phyloP scores from a whole-genome alignment of 2,888 invertebrate genomes.

The Amiota communis region DNA sequence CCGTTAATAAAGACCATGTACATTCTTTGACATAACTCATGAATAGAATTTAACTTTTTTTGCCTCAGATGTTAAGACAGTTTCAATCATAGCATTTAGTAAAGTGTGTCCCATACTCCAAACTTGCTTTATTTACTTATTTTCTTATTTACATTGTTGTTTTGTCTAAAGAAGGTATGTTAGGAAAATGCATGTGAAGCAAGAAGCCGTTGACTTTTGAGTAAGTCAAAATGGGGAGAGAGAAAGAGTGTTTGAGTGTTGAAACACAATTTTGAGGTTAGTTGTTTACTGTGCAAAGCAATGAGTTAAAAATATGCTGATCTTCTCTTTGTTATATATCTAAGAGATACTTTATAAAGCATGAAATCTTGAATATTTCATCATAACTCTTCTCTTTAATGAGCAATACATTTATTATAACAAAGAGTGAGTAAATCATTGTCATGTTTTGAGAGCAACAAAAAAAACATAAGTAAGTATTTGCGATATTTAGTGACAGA shows the following conservation, averaged over 20 bases:
- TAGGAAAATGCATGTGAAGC: neutral
- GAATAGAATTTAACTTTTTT: too few relatives aligned
- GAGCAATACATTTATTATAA: neutral
- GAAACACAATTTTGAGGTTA: neutral
- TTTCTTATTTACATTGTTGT: too few relatives aligned
- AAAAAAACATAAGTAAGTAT: too few relatives aligned
- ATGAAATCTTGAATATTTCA: neutral
- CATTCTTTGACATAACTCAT: too few relatives aligned
- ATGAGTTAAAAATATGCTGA: neutral
- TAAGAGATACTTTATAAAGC: neutral
- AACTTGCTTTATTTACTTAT: too few relatives aligned
- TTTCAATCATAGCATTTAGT: too few relatives aligned
- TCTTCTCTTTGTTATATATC: too few relatives aligned
- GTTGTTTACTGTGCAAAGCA: neutral
- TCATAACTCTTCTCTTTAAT: neutral
- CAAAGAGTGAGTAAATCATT: neutral
- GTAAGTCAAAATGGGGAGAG: too few relatives aligned
- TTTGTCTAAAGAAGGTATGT: neutral
- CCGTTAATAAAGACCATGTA: too few relatives aligned
- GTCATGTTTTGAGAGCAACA: neutral
- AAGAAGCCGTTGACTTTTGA: conserved; percentile 12
- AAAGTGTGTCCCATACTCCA: too few relatives aligned
- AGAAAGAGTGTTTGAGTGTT: neutral
- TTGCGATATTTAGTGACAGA: too few relatives aligned
- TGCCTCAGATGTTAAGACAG: too few relatives aligned